Evolutionary conservation across 2,113 vertebrate species (phyloP).

Genomic region (Microcebus tavaratra): DNA sequence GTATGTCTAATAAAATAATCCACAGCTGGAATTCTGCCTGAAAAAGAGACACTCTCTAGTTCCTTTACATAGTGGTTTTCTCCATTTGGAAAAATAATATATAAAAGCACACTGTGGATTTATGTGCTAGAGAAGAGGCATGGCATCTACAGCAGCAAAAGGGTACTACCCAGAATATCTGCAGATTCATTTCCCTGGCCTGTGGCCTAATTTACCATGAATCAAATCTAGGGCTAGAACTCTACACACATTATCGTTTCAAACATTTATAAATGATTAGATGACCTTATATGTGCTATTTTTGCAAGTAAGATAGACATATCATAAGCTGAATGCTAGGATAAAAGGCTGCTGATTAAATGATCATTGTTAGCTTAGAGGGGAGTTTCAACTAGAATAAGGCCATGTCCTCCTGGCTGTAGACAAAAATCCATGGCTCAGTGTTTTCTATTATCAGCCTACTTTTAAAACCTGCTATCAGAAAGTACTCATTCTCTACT

Average conservation of each 20-base stretch:
- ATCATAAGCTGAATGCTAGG: background rate
- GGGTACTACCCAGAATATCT: background rate
- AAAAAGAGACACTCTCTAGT: background rate
- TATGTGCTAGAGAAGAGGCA: background rate
- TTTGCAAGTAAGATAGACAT: constrained; percentile 4
- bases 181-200: background rate
- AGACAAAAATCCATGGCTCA: background rate
- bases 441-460: constrained; percentile 6
- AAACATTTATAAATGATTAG: constrained; percentile 32
- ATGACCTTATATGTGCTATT: background rate
- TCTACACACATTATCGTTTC: background rate
- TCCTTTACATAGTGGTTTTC: background rate
- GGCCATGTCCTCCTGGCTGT: background rate
- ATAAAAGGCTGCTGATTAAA: background rate
- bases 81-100: constrained; percentile 8
- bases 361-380: background rate
- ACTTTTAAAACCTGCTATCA: constrained; percentile 23
- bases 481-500: background rate
- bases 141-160: background rate
- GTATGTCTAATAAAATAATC: background rate
- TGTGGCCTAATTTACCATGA: background rate
- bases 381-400: background rate
- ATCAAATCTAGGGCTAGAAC: background rate
- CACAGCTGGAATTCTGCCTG: background rate
- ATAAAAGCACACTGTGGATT: background rate